Conservation (phyloP, 2,113 vertebrate species). For the Lutjanus erythropterus region DNA sequence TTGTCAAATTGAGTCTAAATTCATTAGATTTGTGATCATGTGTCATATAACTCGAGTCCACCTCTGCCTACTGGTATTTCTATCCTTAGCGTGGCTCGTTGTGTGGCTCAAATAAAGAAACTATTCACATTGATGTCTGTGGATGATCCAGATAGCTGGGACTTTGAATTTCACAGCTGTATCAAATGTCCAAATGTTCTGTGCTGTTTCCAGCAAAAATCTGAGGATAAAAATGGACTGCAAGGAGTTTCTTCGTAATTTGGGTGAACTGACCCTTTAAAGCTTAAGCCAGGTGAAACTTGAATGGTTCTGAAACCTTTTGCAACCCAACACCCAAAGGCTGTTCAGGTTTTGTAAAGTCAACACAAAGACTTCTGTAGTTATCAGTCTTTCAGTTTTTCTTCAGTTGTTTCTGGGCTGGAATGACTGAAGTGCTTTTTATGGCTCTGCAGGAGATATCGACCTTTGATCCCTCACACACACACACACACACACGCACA, state of each 20-base stretch:
- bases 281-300: background rate
- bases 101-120: too few species aligned
- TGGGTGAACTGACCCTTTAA: background rate
- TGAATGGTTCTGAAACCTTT: background rate
- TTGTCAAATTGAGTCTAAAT: too few species aligned
- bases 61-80: background rate
- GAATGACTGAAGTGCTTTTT: conserved; percentile 25
- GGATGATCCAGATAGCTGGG: too few species aligned
- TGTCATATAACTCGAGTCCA: too few species aligned
- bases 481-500: background rate
- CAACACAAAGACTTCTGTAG: background rate
- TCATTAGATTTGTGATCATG: too few species aligned
- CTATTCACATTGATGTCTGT: too few species aligned
- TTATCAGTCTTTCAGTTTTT: conserved; percentile 1
- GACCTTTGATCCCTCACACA: background rate
- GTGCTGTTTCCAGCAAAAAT: background rate
- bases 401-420: background rate
- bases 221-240: background rate
- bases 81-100: background rate
- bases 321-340: background rate
- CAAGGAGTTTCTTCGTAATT: background rate
- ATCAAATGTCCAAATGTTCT: background rate
- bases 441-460: conserved; percentile 26
- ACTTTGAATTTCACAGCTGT: background rate
- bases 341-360: background rate